Conservation (phyloP, 2,113 vertebrate genomes). For the Burhinus oedicnemus region DNA sequence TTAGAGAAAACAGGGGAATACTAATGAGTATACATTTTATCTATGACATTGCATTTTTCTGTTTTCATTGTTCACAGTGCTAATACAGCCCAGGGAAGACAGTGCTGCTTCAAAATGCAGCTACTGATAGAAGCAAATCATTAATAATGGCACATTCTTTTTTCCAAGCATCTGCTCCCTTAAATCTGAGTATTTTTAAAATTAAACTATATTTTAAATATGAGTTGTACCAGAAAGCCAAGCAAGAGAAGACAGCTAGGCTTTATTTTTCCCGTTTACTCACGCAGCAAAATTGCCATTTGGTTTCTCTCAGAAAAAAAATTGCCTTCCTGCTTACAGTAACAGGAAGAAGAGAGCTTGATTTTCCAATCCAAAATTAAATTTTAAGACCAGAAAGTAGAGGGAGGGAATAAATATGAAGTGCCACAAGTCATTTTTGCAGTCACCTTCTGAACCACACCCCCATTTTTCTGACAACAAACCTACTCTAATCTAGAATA, state of each 20-base stretch:
- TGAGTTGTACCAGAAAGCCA: background rate
- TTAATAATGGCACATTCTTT: background rate
- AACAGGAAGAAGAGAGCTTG: background rate
- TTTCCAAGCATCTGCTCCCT: background rate
- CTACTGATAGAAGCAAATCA: background rate
- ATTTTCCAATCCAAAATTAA: background rate
- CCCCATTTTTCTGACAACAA: conserved; percentile 30
- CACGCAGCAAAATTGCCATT: background rate
- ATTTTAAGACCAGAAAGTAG: background rate
- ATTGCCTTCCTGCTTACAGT: background rate
- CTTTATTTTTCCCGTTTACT: background rate
- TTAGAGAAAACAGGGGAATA: conserved; percentile 8
- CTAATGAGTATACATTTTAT: background rate
- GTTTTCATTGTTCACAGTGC: background rate
- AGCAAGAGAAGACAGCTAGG: background rate
- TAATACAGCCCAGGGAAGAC: background rate
- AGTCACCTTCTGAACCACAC: conserved; percentile 27
- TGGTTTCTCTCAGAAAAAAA: background rate
- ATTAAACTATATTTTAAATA: background rate
- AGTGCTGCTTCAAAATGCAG: background rate
- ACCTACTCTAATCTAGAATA: background rate
- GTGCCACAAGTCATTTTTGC: background rate
- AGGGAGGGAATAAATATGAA: background rate
- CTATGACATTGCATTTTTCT: conserved; percentile 39
- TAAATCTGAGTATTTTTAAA: background rate